phyloP scores from a whole-genome alignment of 2,797 vertebrate genomes.

The Diplodus sargus region DNA sequence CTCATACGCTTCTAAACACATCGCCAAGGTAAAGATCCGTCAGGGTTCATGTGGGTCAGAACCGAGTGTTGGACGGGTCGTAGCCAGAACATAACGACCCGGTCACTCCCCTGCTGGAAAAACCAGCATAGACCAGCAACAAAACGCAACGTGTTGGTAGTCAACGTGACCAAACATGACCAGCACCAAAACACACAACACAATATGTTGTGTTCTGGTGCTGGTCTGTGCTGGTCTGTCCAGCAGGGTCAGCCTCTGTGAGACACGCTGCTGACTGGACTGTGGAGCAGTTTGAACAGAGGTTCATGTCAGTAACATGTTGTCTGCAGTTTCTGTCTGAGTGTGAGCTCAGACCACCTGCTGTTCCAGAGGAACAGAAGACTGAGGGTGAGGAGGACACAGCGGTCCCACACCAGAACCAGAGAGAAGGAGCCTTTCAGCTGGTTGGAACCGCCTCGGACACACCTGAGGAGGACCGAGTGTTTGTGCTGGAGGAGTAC shows the following conservation, averaged over 20 bases:
- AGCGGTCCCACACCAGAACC: not conserved
- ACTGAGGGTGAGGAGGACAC: slow-evolving; percentile 77
- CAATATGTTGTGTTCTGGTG: too few relatives aligned
- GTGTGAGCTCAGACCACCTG: slow-evolving; percentile 74
- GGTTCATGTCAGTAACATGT: not conserved
- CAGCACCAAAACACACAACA: too few relatives aligned
- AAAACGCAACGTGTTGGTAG: too few relatives aligned
- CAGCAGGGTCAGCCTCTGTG: too few relatives aligned
- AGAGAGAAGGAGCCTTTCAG: slow-evolving; percentile 74
- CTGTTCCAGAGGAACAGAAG: slow-evolving; percentile 74
- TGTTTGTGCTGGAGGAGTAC: slow-evolving; percentile 81
- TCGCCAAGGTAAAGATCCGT: slow-evolving; percentile 86
- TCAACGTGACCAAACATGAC: too few relatives aligned
- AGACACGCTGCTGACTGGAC: too few relatives aligned
- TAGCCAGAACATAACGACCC: too few relatives aligned
- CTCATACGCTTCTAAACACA: slow-evolving; percentile 83
- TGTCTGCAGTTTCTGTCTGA: slow-evolving; percentile 84
- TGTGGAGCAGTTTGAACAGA: too few relatives aligned
- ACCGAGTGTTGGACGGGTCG: too few relatives aligned
- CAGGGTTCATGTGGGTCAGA: not conserved
- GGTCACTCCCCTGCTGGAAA: too few relatives aligned
- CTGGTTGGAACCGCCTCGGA: slow-evolving; percentile 88
- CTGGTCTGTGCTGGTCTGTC: too few relatives aligned
- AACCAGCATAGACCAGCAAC: too few relatives aligned
- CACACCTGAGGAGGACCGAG: slow-evolving; percentile 26